A percentile compares a stretch with the other conserved stretches of the same genome.
These are phyloP conservation scores for Anguilla rostrata DNA, from an alignment of 2,113 vertebrate genomes.

Conservation along the genomic window DNA sequence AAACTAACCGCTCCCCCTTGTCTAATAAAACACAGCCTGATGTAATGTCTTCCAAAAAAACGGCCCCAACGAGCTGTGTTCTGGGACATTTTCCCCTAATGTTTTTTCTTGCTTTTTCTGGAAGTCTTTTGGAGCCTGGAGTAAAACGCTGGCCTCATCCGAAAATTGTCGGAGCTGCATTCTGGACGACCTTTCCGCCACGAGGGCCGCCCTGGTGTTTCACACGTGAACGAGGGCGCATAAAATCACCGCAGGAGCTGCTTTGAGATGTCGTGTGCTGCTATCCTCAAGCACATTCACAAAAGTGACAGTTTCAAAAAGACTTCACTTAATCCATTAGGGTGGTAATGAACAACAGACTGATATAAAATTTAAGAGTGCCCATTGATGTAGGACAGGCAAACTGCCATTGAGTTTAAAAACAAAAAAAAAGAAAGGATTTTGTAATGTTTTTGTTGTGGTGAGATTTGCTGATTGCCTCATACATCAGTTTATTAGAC, in stretches of 20 bases:
- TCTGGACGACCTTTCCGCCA: neutral
- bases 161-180: neutral
- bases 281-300: neutral
- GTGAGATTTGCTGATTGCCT: neutral
- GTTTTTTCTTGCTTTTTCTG: neutral
- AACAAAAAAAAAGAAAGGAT: neutral
- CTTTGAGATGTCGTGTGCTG: neutral
- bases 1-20: no score
- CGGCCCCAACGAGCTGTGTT: no score
- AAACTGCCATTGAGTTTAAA: neutral
- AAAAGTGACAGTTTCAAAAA: neutral
- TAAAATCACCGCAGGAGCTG: neutral
- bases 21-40: no score
- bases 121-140: neutral
- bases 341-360: neutral
- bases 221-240: neutral
- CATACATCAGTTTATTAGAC: slow-evolving; percentile 7
- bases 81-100: neutral
- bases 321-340: neutral
- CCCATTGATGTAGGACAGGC: neutral
- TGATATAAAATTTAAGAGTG: neutral
- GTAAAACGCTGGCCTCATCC: neutral
- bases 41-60: no score
- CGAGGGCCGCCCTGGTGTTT: neutral
- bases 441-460: neutral